These are phyloP conservation scores for Zaprionus nigranus DNA, from an alignment of 1,140 invertebrate species.

Conservation along the genomic window DNA sequence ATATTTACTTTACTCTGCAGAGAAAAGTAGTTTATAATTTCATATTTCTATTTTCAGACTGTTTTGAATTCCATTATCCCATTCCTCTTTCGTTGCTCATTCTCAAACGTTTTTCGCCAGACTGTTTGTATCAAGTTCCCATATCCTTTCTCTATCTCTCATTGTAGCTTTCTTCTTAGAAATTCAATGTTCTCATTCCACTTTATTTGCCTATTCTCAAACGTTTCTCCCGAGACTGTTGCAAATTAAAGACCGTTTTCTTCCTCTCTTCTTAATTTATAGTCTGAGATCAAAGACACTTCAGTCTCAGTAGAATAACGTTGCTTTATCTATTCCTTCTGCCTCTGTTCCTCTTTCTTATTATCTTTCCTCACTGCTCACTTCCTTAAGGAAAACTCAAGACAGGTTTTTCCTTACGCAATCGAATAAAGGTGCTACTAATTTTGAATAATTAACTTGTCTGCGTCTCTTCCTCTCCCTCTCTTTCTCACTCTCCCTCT, in stretches of 20 bases:
- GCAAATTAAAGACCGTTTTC: not conserved
- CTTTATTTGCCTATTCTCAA: constrained; percentile 1
- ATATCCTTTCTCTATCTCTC: too few relatives aligned
- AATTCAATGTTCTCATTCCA: not conserved
- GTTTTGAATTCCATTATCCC: too few relatives aligned
- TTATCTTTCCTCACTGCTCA: not conserved
- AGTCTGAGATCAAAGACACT: too few relatives aligned
- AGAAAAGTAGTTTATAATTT: too few relatives aligned
- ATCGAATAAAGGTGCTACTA: not conserved
- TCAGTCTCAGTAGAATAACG: too few relatives aligned
- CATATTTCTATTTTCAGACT: too few relatives aligned
- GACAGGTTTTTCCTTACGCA: not conserved
- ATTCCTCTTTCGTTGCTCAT: not conserved
- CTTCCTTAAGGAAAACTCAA: not conserved
- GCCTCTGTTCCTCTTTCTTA: not conserved
- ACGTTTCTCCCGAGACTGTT: not conserved
- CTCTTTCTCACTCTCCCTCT: not conserved
- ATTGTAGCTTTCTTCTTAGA: too few relatives aligned
- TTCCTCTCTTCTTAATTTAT: too few relatives aligned
- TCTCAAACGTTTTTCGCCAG: not conserved
- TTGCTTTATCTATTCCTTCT: not conserved
- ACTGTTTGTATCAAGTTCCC: not conserved
- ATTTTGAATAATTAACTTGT: constrained; percentile 3
- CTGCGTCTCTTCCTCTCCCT: not conserved
- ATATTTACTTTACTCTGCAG: too few relatives aligned